A percentile compares a stretch with the other conserved stretches of the same genome.
These are phyloP conservation scores for Hydropotes inermis DNA, from an alignment of 2,113 vertebrate genomes.

Conservation along the genomic window DNA sequence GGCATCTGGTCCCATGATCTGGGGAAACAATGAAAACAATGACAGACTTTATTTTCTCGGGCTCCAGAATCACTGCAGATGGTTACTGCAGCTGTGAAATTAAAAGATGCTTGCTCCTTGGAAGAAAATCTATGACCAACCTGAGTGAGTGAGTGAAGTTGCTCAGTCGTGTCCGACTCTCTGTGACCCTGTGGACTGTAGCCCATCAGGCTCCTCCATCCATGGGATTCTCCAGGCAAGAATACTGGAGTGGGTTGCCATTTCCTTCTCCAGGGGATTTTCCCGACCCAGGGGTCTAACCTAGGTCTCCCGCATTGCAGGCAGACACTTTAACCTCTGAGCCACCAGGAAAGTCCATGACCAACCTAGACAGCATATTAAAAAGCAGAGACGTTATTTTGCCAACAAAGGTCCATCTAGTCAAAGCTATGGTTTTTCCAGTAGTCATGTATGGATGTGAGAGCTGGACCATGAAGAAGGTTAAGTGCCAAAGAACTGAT, in stretches of 20 bases:
- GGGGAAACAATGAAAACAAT: neutral
- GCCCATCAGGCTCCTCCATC: too few species aligned
- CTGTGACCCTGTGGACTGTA: too few species aligned
- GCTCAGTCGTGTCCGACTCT: too few species aligned
- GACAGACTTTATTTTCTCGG: neutral
- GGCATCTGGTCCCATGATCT: neutral
- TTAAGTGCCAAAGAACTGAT: neutral
- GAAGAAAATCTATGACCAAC: neutral
- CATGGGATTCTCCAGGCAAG: too few species aligned
- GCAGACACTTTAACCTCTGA: too few species aligned
- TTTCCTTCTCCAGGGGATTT: too few species aligned
- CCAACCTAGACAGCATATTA: neutral
- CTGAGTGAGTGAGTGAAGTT: neutral
- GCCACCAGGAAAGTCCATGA: neutral
- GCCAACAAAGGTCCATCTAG: neutral
- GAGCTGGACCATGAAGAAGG: neutral
- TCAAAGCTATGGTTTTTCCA: neutral
- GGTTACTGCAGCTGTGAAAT: neutral
- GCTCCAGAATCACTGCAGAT: neutral
- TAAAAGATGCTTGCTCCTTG: neutral
- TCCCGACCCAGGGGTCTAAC: too few species aligned
- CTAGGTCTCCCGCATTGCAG: too few species aligned
- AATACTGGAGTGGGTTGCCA: too few species aligned
- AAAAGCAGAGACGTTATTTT: neutral
- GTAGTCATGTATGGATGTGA: neutral